Conservation (phyloP, 2,888 invertebrate species). For the Schrankia costaestrigalis region DNA sequence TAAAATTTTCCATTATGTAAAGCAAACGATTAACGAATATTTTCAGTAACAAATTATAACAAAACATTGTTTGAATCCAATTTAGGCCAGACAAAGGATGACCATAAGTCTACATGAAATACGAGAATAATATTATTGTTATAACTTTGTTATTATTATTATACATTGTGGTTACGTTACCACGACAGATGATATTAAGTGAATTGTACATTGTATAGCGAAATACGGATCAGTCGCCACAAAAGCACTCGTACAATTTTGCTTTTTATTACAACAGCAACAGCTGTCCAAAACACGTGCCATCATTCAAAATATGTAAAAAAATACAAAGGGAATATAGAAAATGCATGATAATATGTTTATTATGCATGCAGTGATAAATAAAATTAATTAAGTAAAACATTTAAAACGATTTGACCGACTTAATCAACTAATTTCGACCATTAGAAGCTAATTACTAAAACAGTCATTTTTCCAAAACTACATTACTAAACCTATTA, state of each 20-base stretch:
- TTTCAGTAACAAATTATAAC: too few species aligned
- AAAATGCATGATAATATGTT: too few species aligned
- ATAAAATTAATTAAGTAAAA: constrained; percentile 52
- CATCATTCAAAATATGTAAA: constrained; percentile 31
- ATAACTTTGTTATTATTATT: constrained; percentile 11
- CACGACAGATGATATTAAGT: constrained; percentile 53
- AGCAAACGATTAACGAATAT: too few species aligned
- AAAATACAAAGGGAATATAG: constrained; percentile 28
- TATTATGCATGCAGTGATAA: constrained; percentile 30
- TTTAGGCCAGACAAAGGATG: constrained; percentile 10
- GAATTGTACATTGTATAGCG: constrained; percentile 53
- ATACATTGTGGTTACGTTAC: too few species aligned
- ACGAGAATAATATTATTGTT: constrained; percentile 18
- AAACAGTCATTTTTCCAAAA: constrained; percentile 48
- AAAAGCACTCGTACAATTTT: constrained; percentile 45
- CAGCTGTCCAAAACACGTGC: constrained; percentile 57
- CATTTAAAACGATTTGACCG: constrained; percentile 40
- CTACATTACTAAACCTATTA: constrained; percentile 46
- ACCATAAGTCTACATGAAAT: constrained; percentile 23
- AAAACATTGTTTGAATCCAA: constrained; percentile 3
- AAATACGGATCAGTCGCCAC: constrained; percentile 44
- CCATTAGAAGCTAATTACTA: constrained; percentile 61
- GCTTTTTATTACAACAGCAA: constrained; percentile 48
- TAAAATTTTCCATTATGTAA: too few species aligned
- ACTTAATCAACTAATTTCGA: constrained; percentile 43